These are phyloP conservation scores for Papilio helenus DNA, from an alignment of 1,140 invertebrate genomes.

Conservation along the genomic window DNA sequence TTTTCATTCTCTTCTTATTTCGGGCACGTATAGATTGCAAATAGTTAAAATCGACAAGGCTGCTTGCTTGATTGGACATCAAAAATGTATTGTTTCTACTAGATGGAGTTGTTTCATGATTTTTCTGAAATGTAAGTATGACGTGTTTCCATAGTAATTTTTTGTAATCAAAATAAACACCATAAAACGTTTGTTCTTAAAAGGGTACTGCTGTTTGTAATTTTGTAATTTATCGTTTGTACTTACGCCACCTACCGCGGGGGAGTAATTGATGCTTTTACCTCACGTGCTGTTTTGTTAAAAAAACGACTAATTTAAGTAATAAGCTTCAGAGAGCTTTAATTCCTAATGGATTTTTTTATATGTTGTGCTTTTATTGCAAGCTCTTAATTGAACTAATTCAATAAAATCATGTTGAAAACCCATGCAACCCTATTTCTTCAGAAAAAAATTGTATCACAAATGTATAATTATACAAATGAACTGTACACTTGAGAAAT, in stretches of 20 bases:
- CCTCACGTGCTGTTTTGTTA: background rate
- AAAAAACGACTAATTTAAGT: slow-evolving; percentile 21
- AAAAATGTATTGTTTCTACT: no score
- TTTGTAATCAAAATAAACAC: background rate
- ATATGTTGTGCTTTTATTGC: background rate
- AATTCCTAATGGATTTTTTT: background rate
- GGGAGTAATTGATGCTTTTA: slow-evolving; percentile 17
- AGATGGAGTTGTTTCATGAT: no score
- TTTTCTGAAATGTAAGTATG: no score
- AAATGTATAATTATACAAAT: no score
- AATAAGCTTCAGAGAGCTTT: slow-evolving; percentile 13
- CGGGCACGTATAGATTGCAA: no score
- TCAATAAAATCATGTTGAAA: background rate
- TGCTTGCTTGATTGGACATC: no score
- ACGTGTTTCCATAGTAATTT: background rate
- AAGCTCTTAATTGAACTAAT: background rate
- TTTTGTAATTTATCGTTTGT: slow-evolving; percentile 13
- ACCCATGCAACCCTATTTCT: background rate
- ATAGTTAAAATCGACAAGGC: no score
- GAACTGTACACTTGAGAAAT: background rate
- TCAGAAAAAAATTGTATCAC: background rate
- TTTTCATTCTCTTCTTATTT: no score
- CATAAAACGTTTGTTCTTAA: slow-evolving; percentile 19
- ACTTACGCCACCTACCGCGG: slow-evolving; percentile 10
- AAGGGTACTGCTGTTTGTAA: slow-evolving; percentile 10